phyloP scores from a whole-genome alignment of 35 echinoderm and acorn worm species.

The Apostichopus parvimensis region DNA sequence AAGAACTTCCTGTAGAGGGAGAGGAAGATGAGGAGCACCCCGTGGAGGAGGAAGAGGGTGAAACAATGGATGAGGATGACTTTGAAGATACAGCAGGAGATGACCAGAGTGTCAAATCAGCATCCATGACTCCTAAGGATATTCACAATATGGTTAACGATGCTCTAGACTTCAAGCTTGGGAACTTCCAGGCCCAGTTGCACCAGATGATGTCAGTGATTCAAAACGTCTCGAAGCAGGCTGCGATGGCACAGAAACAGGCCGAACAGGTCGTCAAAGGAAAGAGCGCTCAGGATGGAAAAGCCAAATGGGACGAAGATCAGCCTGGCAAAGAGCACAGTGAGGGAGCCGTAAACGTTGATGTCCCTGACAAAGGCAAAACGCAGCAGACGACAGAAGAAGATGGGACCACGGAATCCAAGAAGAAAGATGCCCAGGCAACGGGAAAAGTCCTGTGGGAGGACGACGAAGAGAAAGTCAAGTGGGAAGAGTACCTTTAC shows the following conservation, averaged over 20 bases:
- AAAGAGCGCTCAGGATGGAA: background rate
- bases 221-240: background rate
- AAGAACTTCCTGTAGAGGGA: background rate
- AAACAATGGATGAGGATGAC: background rate
- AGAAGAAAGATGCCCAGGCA: background rate
- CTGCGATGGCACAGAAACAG: background rate
- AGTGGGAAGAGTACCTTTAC: background rate
- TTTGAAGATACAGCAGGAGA: background rate
- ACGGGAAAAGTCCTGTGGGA: too few relatives aligned
- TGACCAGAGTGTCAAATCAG: background rate
- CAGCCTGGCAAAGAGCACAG: background rate
- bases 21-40: background rate
- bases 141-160: conserved; percentile 2
- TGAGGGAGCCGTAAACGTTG: background rate
- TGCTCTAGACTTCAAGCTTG: background rate
- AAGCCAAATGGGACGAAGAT: background rate
- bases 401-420: background rate
- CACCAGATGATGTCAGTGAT: conserved; percentile 27
- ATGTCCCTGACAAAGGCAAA: background rate
- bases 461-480: background rate
- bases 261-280: too few relatives aligned
- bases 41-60: background rate
- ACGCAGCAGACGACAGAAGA: background rate
- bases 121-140: background rate
- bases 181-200: conserved; percentile 24